Evolutionary conservation across 2,797 vertebrate genomes (phyloP), one percentile per base, ranked within the genome.

Genomic region (Sebastes dallii): DNA sequence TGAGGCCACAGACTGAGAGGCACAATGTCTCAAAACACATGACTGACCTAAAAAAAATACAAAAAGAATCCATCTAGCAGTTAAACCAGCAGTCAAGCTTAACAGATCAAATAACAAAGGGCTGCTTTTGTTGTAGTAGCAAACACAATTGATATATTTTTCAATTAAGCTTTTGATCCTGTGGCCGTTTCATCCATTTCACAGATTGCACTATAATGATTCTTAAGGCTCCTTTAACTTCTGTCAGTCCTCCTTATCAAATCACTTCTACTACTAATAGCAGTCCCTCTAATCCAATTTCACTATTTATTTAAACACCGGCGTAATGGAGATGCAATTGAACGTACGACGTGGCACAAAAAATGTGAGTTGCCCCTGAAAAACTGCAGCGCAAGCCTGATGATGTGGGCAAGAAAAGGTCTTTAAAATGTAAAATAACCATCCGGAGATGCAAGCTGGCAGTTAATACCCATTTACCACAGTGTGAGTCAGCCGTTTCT

Each of bases 361-460:
- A 77, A 67, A 67, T 59, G 30, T 55, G 66, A 77, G 22, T 60
- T 70, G 50, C 27, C 12, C 42, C 62, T 71, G 52, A 87, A 68
- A 81, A 71, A 62, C 66, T 75, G 72, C 81, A 81, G 55, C 1
- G 8, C 25, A 81, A 56, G 78, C 75, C 82, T 90, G 86, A 91
- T 83, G 84, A 91, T 84, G 85, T 82, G 82, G 52, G 79, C 89
- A 89, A 83, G 74, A 89, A 78, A 83, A 55, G 79, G 78, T 75
- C 82, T 89, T 90, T 92, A 90, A 91, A 90, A 90, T 91, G 88
- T 86, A 87, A 91, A 93, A 86, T 83, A 89, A 88, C 85, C 80
- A 84, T 69, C 61, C 56, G 2, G 77, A 90, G 72, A 89, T 85
- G 82, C 85, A 86, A 87, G 84, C 71, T 78, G 72, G 84, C 86